Evolutionary conservation across 2,888 invertebrate genomes (phyloP).

Genomic region (Podotricha telesiphe): DNA sequence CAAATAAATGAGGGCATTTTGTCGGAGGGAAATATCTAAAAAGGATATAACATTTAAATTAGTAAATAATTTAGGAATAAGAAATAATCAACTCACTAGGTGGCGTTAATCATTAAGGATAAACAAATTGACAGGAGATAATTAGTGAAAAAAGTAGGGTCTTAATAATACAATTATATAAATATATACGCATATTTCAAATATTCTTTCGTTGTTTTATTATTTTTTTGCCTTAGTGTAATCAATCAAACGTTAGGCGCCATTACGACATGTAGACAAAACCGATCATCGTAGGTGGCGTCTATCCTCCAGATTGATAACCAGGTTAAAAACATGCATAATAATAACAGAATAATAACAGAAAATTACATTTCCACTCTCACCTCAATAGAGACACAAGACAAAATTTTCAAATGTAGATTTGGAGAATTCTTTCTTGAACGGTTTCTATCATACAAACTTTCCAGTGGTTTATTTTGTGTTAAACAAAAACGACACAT

Average conservation of each 20-base stretch:
- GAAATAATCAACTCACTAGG: slow-evolving; percentile 41
- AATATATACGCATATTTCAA: neutral
- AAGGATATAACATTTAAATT: slow-evolving; percentile 32
- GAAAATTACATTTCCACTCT: slow-evolving; percentile 29
- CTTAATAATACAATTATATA: neutral
- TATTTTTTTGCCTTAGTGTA: slow-evolving; percentile 10
- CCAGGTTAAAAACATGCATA: neutral
- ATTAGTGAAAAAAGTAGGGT: neutral
- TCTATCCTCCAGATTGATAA: slow-evolving; percentile 39
- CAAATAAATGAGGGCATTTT: slow-evolving; percentile 90
- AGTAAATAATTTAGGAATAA: neutral
- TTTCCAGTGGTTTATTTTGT: slow-evolving; percentile 85
- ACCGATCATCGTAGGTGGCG: slow-evolving; percentile 46
- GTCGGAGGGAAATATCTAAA: slow-evolving; percentile 85
- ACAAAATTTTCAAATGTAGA: slow-evolving; percentile 89
- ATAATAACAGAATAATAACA: too few species aligned
- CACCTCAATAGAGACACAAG: slow-evolving; percentile 91
- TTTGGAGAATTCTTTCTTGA: slow-evolving; percentile 85
- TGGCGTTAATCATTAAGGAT: slow-evolving; percentile 45
- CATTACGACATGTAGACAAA: slow-evolving; percentile 46
- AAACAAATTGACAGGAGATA: slow-evolving; percentile 25
- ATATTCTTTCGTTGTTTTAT: neutral
- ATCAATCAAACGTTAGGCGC: slow-evolving; percentile 40
- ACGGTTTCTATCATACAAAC: slow-evolving; percentile 85
- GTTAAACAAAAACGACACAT: slow-evolving; percentile 90